Conservation (phyloP, 2,888 invertebrate species). For the Phortica okadai region DNA sequence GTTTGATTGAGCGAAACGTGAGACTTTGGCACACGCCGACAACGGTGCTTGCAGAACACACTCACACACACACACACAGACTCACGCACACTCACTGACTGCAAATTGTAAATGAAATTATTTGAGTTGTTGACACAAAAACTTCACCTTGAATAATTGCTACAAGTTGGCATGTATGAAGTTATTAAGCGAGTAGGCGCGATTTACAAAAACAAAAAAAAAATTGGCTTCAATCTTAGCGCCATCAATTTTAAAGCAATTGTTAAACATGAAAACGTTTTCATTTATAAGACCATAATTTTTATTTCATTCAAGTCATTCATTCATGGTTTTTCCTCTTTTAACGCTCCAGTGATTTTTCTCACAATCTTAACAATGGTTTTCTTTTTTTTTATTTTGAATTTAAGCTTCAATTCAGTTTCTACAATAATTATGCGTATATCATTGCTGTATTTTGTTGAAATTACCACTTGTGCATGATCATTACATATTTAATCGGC, state of each 20-base stretch:
- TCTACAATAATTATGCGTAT: too few relatives aligned
- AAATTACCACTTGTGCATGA: neutral
- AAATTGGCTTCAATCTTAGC: neutral
- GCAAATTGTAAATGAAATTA: conserved; percentile 2
- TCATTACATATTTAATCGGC: neutral
- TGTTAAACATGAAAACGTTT: neutral
- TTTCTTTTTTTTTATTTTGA: too few relatives aligned
- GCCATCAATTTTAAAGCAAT: neutral
- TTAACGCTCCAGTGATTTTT: neutral
- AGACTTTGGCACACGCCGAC: neutral
- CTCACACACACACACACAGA: neutral
- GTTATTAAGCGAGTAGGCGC: neutral
- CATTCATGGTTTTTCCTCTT: neutral
- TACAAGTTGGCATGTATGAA: neutral
- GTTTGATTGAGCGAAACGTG: conserved; percentile 14
- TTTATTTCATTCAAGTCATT: neutral
- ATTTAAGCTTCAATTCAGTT: too few relatives aligned
- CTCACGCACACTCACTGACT: neutral
- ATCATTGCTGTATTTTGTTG: neutral
- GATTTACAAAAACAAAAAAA: neutral
- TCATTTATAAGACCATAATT: neutral
- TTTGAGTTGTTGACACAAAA: conserved; percentile 23
- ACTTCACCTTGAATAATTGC: conserved; percentile 22
- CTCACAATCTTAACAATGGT: neutral
- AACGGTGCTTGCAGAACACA: neutral